Conservation (phyloP, 2,797 vertebrate species). For the Epinephelus malabaricus region DNA sequence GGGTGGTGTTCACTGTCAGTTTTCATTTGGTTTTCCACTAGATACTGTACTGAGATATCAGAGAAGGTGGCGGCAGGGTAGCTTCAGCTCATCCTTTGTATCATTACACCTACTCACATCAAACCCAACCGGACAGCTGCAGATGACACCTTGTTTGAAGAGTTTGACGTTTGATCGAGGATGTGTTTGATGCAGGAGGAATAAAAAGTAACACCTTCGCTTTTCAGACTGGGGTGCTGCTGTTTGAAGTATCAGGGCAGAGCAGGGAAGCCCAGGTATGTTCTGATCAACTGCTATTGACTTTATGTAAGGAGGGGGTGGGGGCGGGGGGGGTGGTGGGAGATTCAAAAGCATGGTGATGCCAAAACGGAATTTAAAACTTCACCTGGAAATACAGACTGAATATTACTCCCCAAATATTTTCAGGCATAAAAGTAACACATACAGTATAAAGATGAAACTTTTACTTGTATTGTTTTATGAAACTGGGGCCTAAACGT, state of each 20-base stretch:
- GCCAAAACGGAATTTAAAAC: slow-evolving; percentile 32
- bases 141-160: slow-evolving; percentile 88
- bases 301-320: slow-evolving; percentile 17
- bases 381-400: slow-evolving; percentile 7
- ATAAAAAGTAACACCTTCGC: slow-evolving; percentile 81
- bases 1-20: slow-evolving; percentile 52
- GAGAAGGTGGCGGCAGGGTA: slow-evolving; percentile 46
- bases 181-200: slow-evolving; percentile 85
- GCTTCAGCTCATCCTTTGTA: slow-evolving; percentile 70
- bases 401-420: not conserved
- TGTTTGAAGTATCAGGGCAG: slow-evolving; percentile 80
- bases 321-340: not conserved
- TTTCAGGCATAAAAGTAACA: not conserved
- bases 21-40: slow-evolving; percentile 57
- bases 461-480: too few species aligned
- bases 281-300: slow-evolving; percentile 68
- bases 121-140: slow-evolving; percentile 80
- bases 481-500: too few species aligned
- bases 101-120: slow-evolving; percentile 84
- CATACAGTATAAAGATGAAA: not conserved
- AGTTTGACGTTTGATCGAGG: slow-evolving; percentile 86
- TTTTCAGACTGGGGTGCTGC: slow-evolving; percentile 75
- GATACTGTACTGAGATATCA: slow-evolving; percentile 59
- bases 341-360: slow-evolving; percentile 23
- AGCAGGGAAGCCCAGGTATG: slow-evolving; percentile 47